Conservation (phyloP, 2,888 invertebrate species). For the Coleophora flavipennella region DNA sequence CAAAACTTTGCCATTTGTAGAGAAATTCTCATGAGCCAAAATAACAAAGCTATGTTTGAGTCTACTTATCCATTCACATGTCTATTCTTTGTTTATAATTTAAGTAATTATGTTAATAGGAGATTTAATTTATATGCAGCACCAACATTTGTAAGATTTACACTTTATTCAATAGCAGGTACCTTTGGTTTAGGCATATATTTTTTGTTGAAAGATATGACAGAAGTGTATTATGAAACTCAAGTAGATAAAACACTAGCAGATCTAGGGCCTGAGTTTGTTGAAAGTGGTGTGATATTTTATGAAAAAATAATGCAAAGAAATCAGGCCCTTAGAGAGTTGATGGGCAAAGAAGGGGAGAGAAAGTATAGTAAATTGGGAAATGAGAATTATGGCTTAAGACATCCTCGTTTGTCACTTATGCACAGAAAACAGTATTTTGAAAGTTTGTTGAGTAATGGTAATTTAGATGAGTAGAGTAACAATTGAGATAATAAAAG, state of each 20-base stretch:
- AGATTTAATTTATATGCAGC: constrained; percentile 68
- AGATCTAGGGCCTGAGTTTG: constrained; percentile 73
- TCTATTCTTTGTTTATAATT: constrained; percentile 63
- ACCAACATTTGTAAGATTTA: constrained; percentile 53
- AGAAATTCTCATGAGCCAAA: constrained; percentile 77
- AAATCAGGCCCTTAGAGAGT: constrained; percentile 79
- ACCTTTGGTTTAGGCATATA: constrained; percentile 74
- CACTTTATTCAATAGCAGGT: constrained; percentile 70
- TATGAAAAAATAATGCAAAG: constrained; percentile 81
- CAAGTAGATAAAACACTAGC: constrained; percentile 75
- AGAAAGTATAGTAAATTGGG: constrained; percentile 76
- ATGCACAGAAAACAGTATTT: constrained; percentile 78
- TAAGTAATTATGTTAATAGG: constrained; percentile 66
- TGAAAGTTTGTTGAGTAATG: constrained; percentile 62
- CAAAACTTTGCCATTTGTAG: constrained; percentile 86
- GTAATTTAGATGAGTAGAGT: constrained; percentile 6
- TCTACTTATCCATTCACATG: constrained; percentile 62
- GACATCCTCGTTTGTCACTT: constrained; percentile 77
- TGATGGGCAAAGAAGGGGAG: constrained; percentile 77
- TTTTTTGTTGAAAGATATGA: constrained; percentile 76
- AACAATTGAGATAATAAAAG: too few relatives aligned
- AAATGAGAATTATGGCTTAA: constrained; percentile 77
- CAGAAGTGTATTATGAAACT: constrained; percentile 75
- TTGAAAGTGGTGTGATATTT: constrained; percentile 82
- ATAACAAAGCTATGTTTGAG: constrained; percentile 72